phyloP scores from a whole-genome alignment of 2,888 invertebrate genomes.

The Cephus pulcher region DNA sequence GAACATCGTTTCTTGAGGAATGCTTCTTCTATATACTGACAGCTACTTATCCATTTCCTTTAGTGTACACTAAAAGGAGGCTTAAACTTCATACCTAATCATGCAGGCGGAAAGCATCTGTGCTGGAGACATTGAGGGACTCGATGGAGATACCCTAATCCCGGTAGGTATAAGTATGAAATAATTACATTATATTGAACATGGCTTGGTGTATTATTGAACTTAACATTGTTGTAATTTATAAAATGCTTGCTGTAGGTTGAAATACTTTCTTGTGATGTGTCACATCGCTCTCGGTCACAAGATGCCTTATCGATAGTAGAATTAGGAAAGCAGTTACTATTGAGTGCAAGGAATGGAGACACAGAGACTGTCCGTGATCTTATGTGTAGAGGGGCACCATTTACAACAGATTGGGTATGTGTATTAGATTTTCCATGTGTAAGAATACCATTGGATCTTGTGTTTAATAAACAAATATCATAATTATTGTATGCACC shows the following conservation, averaged over 20 bases:
- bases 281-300: slow-evolving; percentile 46
- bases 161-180: slow-evolving; percentile 59
- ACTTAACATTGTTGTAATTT: background rate
- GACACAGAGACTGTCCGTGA: slow-evolving; percentile 81
- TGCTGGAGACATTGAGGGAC: slow-evolving; percentile 58
- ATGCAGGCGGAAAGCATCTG: slow-evolving; percentile 64
- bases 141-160: slow-evolving; percentile 64
- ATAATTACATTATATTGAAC: background rate
- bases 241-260: slow-evolving; percentile 38
- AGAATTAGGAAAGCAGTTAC: slow-evolving; percentile 86
- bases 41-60: slow-evolving; percentile 37
- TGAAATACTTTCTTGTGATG: slow-evolving; percentile 53
- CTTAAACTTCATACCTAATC: slow-evolving; percentile 35
- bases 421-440: slow-evolving; percentile 30
- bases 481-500: slow-evolving; percentile 26
- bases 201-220: background rate
- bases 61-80: slow-evolving; percentile 36
- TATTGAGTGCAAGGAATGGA: slow-evolving; percentile 84
- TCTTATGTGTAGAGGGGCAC: slow-evolving; percentile 87
- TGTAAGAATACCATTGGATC: background rate
- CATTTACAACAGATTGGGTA: slow-evolving; percentile 95
- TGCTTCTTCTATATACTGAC: slow-evolving; percentile 19
- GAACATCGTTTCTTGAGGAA: slow-evolving; percentile 25
- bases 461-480: background rate
- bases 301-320: slow-evolving; percentile 69